Evolutionary conservation across 2,797 vertebrate genomes (phyloP).

Genomic region (Lophotriccus pileatus): DNA sequence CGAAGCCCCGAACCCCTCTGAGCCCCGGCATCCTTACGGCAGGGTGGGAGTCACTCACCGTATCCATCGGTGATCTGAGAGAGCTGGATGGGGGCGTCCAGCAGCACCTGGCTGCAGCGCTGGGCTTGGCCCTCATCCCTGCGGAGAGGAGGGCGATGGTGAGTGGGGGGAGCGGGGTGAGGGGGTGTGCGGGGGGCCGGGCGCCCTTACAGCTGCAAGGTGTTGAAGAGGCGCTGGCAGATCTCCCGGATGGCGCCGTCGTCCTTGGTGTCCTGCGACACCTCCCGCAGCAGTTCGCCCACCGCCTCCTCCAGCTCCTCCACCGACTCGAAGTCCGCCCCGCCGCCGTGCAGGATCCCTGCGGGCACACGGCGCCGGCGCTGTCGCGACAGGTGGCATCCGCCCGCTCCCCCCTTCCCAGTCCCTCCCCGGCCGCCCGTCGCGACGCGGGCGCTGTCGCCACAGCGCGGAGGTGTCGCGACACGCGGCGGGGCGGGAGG

Average conservation of each 20-base stretch:
- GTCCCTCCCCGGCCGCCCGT: background rate
- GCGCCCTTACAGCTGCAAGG: slow-evolving; percentile 50
- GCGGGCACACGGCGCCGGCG: background rate
- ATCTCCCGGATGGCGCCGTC: slow-evolving; percentile 88
- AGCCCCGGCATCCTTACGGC: rapidly evolving
- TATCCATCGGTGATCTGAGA: slow-evolving; percentile 82
- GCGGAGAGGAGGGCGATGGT: background rate
- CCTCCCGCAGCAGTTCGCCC: slow-evolving; percentile 89
- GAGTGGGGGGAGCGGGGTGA: background rate
- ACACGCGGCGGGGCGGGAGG: background rate
- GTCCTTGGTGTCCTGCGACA: slow-evolving; percentile 88
- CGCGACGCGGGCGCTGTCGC: background rate
- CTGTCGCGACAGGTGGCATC: slow-evolving; percentile 18
- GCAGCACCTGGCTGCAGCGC: slow-evolving; percentile 78
- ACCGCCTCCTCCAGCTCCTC: slow-evolving; percentile 94
- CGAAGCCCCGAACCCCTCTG: rapidly evolving
- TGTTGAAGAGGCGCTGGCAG: slow-evolving; percentile 94
- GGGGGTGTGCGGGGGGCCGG: background rate
- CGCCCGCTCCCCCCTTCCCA: background rate
- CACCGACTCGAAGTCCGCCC: slow-evolving; percentile 90
- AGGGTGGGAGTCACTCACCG: slow-evolving; percentile 67
- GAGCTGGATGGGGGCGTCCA: slow-evolving; percentile 92
- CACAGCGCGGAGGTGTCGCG: background rate
- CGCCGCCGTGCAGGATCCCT: slow-evolving; percentile 87
- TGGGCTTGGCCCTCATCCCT: slow-evolving; percentile 70